A percentile compares a stretch with the other conserved stretches of the same genome.
These are phyloP conservation scores for Kuschelorhynchus macadamiae DNA, from an alignment of 2,888 invertebrate genomes.

Conservation along the genomic window DNA sequence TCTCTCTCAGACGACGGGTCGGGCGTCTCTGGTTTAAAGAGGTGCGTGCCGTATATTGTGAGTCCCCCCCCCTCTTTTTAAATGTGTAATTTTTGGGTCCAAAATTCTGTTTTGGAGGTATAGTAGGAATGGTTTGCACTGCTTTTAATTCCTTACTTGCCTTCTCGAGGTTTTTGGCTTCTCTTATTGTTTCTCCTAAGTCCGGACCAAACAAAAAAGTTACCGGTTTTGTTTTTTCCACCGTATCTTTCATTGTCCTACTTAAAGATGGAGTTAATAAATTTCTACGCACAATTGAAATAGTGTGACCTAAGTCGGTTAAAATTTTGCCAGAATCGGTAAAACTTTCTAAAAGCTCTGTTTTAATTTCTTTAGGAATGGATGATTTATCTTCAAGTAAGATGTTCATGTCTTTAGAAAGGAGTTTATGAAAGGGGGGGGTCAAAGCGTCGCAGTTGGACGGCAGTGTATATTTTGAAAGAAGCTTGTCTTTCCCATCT, in stretches of 20 bases:
- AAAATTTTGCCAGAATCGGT: conserved; percentile 13
- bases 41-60: too few species aligned
- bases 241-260: conserved; percentile 11
- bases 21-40: too few species aligned
- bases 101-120: background rate
- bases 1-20: too few species aligned
- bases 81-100: too few species aligned
- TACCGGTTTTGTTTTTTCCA: conserved; percentile 13
- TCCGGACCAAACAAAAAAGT: conserved; percentile 13
- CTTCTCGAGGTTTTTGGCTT: conserved; percentile 13
- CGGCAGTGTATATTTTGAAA: conserved; percentile 16
- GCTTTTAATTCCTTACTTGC: conserved; percentile 17
- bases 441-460: conserved; percentile 13
- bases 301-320: conserved; percentile 2
- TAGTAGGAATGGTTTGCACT: background rate
- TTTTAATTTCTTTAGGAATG: conserved; percentile 3
- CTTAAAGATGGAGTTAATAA: conserved; percentile 17
- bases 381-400: background rate
- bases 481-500: background rate
- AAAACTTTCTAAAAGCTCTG: conserved; percentile 7
- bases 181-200: conserved; percentile 7
- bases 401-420: conserved; percentile 15
- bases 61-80: too few species aligned
- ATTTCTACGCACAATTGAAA: conserved; percentile 11
- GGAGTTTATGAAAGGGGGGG: conserved; percentile 7